A percentile compares a stretch with the other conserved stretches of the same genome.
Evolutionary conservation across 2,797 vertebrate species (phyloP).

Genomic region (Cynopterus sphinx): DNA sequence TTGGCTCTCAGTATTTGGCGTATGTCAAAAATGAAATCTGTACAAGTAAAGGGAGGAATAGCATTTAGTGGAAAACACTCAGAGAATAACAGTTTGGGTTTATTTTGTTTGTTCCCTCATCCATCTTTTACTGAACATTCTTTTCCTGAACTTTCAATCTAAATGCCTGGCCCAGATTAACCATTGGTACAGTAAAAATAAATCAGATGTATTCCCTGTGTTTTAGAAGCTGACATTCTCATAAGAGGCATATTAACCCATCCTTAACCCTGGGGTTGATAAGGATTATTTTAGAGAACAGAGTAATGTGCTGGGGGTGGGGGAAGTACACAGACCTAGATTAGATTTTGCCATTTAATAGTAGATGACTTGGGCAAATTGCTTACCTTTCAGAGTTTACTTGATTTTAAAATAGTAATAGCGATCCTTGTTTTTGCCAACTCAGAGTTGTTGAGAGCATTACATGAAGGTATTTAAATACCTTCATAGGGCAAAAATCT

Average conservation of each 20-base stretch:
- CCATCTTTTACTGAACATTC: background rate
- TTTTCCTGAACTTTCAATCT: background rate
- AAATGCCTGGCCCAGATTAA: background rate
- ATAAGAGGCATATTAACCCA: background rate
- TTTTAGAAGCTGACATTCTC: conserved; percentile 18
- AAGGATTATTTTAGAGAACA: background rate
- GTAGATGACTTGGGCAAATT: background rate
- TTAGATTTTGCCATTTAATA: background rate
- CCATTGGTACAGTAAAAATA: background rate
- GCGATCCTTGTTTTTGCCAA: background rate
- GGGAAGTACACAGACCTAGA: background rate
- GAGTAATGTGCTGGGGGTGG: background rate
- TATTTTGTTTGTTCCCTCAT: background rate
- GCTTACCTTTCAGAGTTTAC: background rate
- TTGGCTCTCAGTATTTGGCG: background rate
- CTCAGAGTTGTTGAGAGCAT: background rate
- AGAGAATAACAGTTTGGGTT: background rate
- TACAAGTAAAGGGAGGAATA: background rate
- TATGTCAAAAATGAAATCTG: background rate
- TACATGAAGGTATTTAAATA: conserved; percentile 3
- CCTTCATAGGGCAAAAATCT: background rate
- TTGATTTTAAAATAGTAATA: conserved; percentile 10
- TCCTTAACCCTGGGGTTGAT: background rate
- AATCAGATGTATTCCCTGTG: background rate
- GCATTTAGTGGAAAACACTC: background rate